phyloP scores from a whole-genome alignment of 2,888 invertebrate species.

The Trypoxylon attenuatum region DNA sequence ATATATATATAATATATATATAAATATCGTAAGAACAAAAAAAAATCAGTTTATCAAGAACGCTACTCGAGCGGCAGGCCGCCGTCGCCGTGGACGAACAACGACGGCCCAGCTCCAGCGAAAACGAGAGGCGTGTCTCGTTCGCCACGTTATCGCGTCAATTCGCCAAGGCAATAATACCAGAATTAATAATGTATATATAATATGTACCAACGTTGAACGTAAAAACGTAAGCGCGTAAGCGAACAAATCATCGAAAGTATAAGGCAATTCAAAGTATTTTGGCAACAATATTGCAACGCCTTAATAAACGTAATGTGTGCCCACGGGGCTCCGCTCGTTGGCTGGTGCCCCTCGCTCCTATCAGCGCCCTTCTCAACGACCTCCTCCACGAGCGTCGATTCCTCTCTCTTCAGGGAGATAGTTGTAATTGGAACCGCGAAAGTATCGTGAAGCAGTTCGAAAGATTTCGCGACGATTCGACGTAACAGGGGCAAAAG shows the following conservation, averaged over 20 bases:
- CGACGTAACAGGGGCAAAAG: no score
- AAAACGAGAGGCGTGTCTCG: conserved; percentile 53
- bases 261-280: conserved; percentile 47
- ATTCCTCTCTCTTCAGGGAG: no score
- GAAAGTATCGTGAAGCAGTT: no score
- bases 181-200: no score
- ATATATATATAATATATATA: not conserved
- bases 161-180: no score
- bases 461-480: no score
- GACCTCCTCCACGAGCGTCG: no score
- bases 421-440: no score
- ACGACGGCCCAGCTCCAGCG: conserved; percentile 13
- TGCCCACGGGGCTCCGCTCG: conserved; percentile 56
- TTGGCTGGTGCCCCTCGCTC: not conserved
- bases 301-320: conserved; percentile 60
- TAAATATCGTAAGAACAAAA: conserved; percentile 14
- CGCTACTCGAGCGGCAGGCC: conserved; percentile 43
- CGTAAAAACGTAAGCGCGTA: conserved; percentile 33
- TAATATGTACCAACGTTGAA: conserved; percentile 10
- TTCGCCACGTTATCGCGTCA: conserved; percentile 52
- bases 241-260: conserved; percentile 41
- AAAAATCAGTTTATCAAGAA: conserved; percentile 24
- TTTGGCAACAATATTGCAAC: conserved; percentile 57
- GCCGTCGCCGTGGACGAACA: no score
- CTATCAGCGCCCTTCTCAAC: conserved; percentile 19